These are phyloP conservation scores for Psittacus erithacus DNA, from an alignment of 2,113 vertebrate genomes.

Conservation along the genomic window DNA sequence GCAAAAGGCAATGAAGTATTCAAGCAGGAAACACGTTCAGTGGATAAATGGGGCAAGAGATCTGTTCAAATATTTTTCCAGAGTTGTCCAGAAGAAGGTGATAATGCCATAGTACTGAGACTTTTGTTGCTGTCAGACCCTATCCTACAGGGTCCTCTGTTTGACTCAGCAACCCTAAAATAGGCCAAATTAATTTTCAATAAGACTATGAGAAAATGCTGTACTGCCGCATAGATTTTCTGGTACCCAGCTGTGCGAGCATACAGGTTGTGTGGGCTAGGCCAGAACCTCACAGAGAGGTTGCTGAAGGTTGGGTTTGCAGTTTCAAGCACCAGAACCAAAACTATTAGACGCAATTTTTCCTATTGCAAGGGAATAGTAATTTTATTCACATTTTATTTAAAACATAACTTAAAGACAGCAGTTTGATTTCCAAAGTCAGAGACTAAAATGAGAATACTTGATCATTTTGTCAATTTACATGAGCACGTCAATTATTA, in stretches of 20 bases:
- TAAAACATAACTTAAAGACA: slow-evolving; percentile 6
- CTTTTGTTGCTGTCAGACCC: neutral
- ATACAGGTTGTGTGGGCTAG: neutral
- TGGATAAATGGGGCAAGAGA: neutral
- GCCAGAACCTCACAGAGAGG: neutral
- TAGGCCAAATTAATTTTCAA: neutral
- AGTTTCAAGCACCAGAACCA: neutral
- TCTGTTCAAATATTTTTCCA: neutral
- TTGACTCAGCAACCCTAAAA: neutral
- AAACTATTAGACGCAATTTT: neutral
- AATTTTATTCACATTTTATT: slow-evolving; percentile 40
- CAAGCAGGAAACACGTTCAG: neutral
- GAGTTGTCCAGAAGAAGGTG: neutral
- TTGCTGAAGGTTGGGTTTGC: neutral
- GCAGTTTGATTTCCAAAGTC: neutral
- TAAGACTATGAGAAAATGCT: neutral
- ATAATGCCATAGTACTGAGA: neutral
- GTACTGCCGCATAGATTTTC: neutral
- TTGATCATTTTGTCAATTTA: slow-evolving; percentile 46
- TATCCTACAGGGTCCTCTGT: neutral
- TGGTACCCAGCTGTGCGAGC: neutral
- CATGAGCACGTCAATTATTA: slow-evolving; percentile 9
- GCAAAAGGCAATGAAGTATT: neutral
- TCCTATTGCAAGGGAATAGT: neutral
- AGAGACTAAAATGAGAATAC: neutral